These are phyloP conservation scores for Choloepus didactylus DNA, from an alignment of 2,797 vertebrate genomes.

Conservation along the genomic window DNA sequence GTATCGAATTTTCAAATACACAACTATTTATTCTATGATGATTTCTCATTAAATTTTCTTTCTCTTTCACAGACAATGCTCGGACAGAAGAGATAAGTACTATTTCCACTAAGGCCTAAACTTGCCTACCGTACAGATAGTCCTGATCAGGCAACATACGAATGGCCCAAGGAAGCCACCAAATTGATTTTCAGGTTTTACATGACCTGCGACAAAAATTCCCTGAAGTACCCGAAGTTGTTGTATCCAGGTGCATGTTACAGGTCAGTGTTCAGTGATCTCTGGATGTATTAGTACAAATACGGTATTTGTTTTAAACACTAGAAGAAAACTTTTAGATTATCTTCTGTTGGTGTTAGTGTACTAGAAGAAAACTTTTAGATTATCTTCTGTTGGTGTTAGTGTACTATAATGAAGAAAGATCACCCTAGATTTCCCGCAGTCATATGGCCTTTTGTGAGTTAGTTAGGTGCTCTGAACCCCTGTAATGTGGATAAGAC, in stretches of 20 bases:
- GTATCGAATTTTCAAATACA: constrained; percentile 62
- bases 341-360: constrained; percentile 52
- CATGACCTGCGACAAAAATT: constrained; percentile 99
- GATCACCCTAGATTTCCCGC: constrained; percentile 47
- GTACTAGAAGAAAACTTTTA: constrained; percentile 40
- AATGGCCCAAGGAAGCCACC: constrained; percentile 99
- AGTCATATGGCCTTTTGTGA: constrained; percentile 31
- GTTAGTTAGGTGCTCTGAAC: neutral
- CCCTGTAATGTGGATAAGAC: neutral
- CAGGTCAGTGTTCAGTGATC: constrained; percentile 92
- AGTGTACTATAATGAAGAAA: constrained; percentile 48
- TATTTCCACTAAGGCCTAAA: constrained; percentile 91
- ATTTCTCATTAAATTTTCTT: constrained; percentile 79
- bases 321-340: constrained; percentile 37
- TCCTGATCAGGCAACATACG: constrained; percentile 96
- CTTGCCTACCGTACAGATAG: constrained; percentile 90
- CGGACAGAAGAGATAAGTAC: constrained; percentile 92
- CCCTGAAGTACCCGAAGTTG: constrained; percentile 98
- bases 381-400: constrained; percentile 40
- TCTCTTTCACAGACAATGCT: constrained; percentile 93
- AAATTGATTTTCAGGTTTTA: constrained; percentile 99
- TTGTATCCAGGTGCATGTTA: constrained; percentile 98
- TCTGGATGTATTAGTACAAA: constrained; percentile 58
- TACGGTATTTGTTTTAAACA: constrained; percentile 45
- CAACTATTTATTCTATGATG: constrained; percentile 66